Evolutionary conservation across 1,140 invertebrate species (phyloP).

Genomic region (Gryon sp.): DNA sequence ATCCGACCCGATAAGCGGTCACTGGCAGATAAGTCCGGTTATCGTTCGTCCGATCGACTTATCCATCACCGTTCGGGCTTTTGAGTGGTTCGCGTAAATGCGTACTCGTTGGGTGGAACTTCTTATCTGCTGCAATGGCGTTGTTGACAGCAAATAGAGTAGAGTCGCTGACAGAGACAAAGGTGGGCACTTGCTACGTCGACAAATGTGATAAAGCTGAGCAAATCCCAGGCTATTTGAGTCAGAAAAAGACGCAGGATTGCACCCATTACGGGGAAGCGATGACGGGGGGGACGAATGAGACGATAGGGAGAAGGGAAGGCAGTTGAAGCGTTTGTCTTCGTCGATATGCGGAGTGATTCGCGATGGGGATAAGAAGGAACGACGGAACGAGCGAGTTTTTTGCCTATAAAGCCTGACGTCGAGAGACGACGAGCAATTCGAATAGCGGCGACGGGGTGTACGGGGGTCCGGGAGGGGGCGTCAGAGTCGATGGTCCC

Average conservation of each 20-base stretch:
- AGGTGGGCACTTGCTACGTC: conserved; percentile 16
- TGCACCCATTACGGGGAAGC: conserved; percentile 39
- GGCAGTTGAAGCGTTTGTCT: too few species aligned
- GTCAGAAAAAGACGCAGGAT: conserved; percentile 18
- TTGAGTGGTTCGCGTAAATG: conserved; percentile 61
- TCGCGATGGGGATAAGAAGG: conserved; percentile 25
- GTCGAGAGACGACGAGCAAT: conserved; percentile 42
- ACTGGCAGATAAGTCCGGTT: conserved; percentile 56
- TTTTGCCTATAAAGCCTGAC: conserved; percentile 62
- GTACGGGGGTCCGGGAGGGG: too few species aligned
- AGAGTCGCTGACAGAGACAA: conserved; percentile 12
- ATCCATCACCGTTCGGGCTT: conserved; percentile 66
- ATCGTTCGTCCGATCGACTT: conserved; percentile 66
- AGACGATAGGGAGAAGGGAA: too few species aligned
- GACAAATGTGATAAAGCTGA: conserved; percentile 52
- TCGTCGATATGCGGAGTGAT: conserved; percentile 53
- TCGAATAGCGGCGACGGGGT: conserved; percentile 10
- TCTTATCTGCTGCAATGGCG: conserved; percentile 58
- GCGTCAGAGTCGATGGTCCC: conserved; percentile 63
- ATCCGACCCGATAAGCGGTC: background rate
- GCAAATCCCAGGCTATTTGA: conserved; percentile 24
- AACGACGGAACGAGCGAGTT: conserved; percentile 41
- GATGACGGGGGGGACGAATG: conserved; percentile 12
- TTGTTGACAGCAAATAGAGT: background rate
- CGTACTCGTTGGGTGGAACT: conserved; percentile 61